Base-by-base conservation (phyloP, 1,140 invertebrate genomes). In the Lysiphlebus fabarum region DNA sequence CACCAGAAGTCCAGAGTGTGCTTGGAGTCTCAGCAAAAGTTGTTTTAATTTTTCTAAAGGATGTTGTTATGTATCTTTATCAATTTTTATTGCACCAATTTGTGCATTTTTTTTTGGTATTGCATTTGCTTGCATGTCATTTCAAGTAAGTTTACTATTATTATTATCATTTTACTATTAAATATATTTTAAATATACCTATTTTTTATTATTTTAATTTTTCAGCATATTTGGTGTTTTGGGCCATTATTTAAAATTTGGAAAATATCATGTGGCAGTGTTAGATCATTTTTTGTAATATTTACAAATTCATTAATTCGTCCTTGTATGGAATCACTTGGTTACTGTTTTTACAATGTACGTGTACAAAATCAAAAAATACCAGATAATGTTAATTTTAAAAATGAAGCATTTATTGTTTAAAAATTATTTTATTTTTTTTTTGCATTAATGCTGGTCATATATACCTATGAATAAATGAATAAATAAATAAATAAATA, bases 151-250 rank as follows among this genome's bases (percentile, higher is more conserved):
- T 65, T 33, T 11, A 62, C n/a, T 40, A 48, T 56, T 1, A 54
- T 36, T 49, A 7, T 14, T 56, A 2, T 51, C n/a, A 43, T 43
- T 36, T 49, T 8, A 40, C 26, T n/a, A n/a, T 8, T 53, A 5
- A 53, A 53, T 40, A 9, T 36, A 9, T 14, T 34, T n/a, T 11
- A 47, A 14, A 2, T 14, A 5, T 7, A 10, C 5, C 11, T 6
- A 26, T 41, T 36, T 43, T 47, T 38, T 10, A 48, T 42, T 41
- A 62, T 38, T 60, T 41, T 48, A 44, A 51, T 66, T 61, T 83
- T 83, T 37, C 74, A 89, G 87, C 86, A 89, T 77, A 86, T 90
- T 54, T 90, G 88, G 87, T 87, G 86, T 64, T 74, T 84, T 8
- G 85, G 82, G 0, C 87, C 88, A 0, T 84, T 83, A 56, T 70